Conservation (phyloP, 2,113 vertebrate genomes). For the Electrona antarctica region DNA sequence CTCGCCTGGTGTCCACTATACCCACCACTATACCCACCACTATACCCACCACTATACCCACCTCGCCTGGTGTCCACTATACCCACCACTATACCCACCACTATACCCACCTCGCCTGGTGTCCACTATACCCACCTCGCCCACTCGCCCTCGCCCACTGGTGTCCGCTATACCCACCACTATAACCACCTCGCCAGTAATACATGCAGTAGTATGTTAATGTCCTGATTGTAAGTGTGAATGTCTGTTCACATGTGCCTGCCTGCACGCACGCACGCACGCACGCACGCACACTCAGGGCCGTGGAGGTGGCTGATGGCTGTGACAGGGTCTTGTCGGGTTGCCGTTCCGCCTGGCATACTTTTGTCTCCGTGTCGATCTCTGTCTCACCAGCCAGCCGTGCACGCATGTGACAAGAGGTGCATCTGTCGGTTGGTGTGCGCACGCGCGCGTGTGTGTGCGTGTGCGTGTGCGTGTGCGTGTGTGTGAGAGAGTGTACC, state of each 20-base stretch:
- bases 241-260: constrained; percentile 11
- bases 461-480: constrained; percentile 17
- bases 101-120: no score
- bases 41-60: no score
- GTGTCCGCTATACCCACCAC: no score
- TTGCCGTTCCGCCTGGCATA: constrained; percentile 45
- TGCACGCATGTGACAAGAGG: constrained; percentile 26
- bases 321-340: constrained; percentile 50
- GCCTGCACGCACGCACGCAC: constrained; percentile 19
- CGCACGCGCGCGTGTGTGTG: constrained; percentile 14
- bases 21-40: no score
- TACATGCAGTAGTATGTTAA: no score
- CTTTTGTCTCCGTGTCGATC: constrained; percentile 37
- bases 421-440: constrained; percentile 12
- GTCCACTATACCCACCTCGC: no score
- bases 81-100: no score
- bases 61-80: no score
- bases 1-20: no score
- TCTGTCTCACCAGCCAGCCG: constrained; percentile 32
- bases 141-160: no score
- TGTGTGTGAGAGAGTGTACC: constrained; percentile 23
- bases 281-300: background rate
- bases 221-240: no score
- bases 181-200: no score
- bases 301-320: constrained; percentile 44